These are phyloP conservation scores for Coleophora deauratella DNA, from an alignment of 2,888 invertebrate species.

Conservation along the genomic window DNA sequence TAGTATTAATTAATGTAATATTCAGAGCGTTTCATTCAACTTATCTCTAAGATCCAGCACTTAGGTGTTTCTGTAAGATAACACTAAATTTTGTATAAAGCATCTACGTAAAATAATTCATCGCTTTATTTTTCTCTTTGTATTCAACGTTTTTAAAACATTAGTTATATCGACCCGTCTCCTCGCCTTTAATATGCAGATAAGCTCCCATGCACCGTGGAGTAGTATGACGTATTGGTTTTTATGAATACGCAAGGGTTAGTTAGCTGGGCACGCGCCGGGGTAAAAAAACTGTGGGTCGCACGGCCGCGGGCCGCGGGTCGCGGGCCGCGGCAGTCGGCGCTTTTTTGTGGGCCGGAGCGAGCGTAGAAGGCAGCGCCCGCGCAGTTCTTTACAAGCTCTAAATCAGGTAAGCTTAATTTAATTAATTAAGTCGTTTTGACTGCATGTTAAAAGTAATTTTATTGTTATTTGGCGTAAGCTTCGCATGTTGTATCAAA, in stretches of 20 bases:
- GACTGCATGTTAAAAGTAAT: too few species aligned
- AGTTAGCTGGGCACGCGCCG: conserved; percentile 53
- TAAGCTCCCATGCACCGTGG: too few species aligned
- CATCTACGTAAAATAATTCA: too few species aligned
- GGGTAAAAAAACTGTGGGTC: conserved; percentile 60
- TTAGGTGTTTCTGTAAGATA: too few species aligned
- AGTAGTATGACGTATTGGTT: conserved; percentile 37
- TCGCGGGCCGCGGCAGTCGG: conserved; percentile 39
- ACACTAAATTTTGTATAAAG: too few species aligned
- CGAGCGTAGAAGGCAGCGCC: conserved; percentile 40
- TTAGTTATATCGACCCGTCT: too few species aligned
- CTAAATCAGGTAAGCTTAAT: neutral
- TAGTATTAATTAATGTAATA: conserved; percentile 47
- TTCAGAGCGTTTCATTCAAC: neutral
- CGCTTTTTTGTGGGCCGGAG: conserved; percentile 42
- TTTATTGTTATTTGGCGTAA: too few species aligned
- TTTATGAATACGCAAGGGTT: conserved; percentile 66
- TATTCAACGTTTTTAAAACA: too few species aligned
- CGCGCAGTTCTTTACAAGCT: conserved; percentile 26
- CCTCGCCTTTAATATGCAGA: too few species aligned
- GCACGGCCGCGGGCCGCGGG: conserved; percentile 35
- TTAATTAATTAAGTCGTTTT: neutral
- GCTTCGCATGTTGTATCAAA: too few species aligned
- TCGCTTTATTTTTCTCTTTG: too few species aligned
- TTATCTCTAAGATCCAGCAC: too few species aligned